These are phyloP conservation scores for Marmota monax DNA, from an alignment of 2,113 vertebrate genomes.

Conservation along the genomic window DNA sequence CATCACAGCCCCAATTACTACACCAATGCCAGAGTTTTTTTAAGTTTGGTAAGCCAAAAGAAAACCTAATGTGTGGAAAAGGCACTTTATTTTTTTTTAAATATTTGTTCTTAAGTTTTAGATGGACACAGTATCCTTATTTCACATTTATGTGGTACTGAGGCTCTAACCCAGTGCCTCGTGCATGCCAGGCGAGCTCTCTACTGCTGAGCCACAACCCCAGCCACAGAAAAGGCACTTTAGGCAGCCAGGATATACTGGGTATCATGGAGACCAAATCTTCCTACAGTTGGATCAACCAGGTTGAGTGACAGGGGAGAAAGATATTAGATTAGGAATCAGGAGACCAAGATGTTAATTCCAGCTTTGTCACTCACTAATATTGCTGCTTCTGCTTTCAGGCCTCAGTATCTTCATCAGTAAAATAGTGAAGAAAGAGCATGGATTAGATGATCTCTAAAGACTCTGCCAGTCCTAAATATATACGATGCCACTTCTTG, in stretches of 20 bases:
- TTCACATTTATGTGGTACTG: no score
- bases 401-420: not conserved
- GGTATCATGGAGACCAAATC: not conserved
- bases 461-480: not conserved
- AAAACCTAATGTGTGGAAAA: not conserved
- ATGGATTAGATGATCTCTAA: not conserved
- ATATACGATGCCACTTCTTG: not conserved
- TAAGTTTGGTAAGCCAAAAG: not conserved
- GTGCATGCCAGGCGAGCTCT: no score
- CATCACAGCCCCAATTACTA: not conserved
- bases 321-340: not conserved
- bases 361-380: conserved; percentile 9
- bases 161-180: no score
- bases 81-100: no score
- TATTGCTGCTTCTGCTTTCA: not conserved
- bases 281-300: not conserved
- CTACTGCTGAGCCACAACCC: no score
- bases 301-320: conserved; percentile 32
- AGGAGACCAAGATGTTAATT: not conserved
- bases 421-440: not conserved
- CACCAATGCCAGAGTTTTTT: not conserved
- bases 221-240: not conserved
- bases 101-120: no score
- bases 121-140: no score
- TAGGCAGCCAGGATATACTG: not conserved